Base-by-base conservation (phyloP, 2,113 vertebrate species). In the Mohoua ochrocephala region DNA sequence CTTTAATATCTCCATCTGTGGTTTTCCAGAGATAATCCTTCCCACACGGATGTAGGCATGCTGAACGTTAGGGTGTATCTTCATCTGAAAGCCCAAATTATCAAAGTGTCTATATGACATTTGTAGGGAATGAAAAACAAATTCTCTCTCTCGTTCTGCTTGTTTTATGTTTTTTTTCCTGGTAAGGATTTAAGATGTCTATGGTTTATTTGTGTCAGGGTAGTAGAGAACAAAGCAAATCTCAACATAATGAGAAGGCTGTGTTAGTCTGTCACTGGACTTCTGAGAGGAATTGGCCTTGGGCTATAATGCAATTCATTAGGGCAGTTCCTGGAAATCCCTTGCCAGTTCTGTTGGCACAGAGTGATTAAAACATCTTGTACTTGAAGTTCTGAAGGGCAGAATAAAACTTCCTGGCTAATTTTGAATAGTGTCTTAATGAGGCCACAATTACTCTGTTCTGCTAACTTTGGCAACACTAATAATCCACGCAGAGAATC, bases 1-100 rank as follows among this genome's bases (percentile, higher is more conserved):
- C 74, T 94, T 84, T 93, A 93, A 91, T 95, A 71, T 73, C 70
- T 88, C 88, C 59, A 88, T 94, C 91, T 95, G 91, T 94, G 61
- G 37, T 80, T 88, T 94, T 89, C 83, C 73, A 92, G 91, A 95
- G 71, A 87, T 86, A 76, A 75, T 86, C 80, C 91, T 95, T 83
- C 93, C 94, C 86, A 86, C 93, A 77, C 64, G 18, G 80, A 69
- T 77, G 52, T 86, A 77, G 68, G 87, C 87, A 74, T 45, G 56
- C 80, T 89, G 86, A 92, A 80, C 27, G 2, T 44, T 54, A 83
- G 79, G 45, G 24, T 30, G 23, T 86, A 49, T 79, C 91, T 95
- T 74, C 39, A 45, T 44, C 49, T 77, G 68, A 87, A 93, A 88
- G 75, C 79, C 86, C 73, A 89, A 92, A 86, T 91, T 87, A 81